Conservation (phyloP, 2,888 invertebrate species). For the Brachypterus glaber region DNA sequence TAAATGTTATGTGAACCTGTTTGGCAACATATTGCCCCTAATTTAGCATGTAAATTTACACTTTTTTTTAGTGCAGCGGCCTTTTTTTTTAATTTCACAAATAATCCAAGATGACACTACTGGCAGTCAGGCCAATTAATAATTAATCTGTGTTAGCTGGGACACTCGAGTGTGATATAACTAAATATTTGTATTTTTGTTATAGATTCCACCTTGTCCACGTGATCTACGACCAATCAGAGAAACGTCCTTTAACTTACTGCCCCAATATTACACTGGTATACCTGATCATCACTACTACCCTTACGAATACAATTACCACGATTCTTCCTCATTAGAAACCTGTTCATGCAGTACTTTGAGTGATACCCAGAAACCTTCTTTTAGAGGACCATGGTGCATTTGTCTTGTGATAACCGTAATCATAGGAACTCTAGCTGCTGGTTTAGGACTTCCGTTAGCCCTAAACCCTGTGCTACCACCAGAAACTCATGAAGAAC, state of each 20-base stretch:
- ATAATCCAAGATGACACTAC: no score
- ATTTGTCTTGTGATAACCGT: slow-evolving; percentile 51
- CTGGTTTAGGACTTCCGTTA: slow-evolving; percentile 50
- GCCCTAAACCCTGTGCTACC: slow-evolving; percentile 33
- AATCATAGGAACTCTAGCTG: slow-evolving; percentile 49
- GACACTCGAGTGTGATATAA: no score
- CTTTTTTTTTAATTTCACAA: no score
- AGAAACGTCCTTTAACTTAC: slow-evolving; percentile 33
- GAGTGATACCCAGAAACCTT: slow-evolving; percentile 47
- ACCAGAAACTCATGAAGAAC: slow-evolving; percentile 43
- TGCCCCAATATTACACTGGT: slow-evolving; percentile 33
- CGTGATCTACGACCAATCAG: slow-evolving; percentile 33
- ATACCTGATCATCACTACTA: slow-evolving; percentile 26
- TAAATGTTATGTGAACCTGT: no score
- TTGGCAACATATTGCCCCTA: no score
- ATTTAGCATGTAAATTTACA: no score
- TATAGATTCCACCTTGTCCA: slow-evolving; percentile 36
- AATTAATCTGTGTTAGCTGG: no score
- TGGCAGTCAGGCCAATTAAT: no score
- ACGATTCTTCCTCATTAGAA: slow-evolving; percentile 29
- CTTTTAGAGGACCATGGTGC: slow-evolving; percentile 42
- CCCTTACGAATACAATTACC: slow-evolving; percentile 28
- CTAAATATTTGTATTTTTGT: no score
- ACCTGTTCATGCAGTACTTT: slow-evolving; percentile 41
- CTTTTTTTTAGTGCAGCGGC: no score